Conservation (phyloP, 2,113 vertebrate species). For the Bucco capensis region DNA sequence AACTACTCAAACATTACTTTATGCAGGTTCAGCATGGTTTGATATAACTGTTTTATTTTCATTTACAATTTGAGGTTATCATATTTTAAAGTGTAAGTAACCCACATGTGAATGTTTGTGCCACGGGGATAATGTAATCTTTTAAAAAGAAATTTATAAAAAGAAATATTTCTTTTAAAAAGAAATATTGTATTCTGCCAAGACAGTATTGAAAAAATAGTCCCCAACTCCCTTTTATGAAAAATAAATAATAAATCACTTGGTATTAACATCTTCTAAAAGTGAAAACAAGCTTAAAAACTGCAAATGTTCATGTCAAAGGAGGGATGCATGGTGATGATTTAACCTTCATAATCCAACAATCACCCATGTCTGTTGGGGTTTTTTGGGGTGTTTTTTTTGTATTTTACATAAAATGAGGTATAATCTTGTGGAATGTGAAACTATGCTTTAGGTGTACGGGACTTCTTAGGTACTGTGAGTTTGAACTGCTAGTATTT, state of each 20-base stretch:
- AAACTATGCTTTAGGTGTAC: neutral
- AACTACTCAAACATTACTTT: neutral
- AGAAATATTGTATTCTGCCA: neutral
- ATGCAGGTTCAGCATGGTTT: neutral
- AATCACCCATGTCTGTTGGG: neutral
- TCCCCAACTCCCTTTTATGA: neutral
- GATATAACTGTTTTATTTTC: neutral
- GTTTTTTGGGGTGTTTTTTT: neutral
- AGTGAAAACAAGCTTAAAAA: neutral
- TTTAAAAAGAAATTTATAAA: neutral
- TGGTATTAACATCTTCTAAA: neutral
- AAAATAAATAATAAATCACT: neutral
- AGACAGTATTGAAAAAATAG: neutral
- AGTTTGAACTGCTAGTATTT: neutral
- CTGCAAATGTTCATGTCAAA: neutral
- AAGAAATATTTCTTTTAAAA: too few species aligned
- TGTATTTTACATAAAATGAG: neutral
- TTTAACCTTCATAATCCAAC: neutral
- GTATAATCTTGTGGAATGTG: neutral
- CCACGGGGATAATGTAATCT: neutral
- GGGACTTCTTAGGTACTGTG: neutral
- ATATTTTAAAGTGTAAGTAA: neutral
- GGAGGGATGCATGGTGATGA: rapidly evolving
- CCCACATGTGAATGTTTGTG: neutral
- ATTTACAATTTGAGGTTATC: neutral